Evolutionary conservation across 2,797 vertebrate genomes (phyloP), one percentile per base, ranked within the genome.

Genomic region (Adrianichthys oophorus): DNA sequence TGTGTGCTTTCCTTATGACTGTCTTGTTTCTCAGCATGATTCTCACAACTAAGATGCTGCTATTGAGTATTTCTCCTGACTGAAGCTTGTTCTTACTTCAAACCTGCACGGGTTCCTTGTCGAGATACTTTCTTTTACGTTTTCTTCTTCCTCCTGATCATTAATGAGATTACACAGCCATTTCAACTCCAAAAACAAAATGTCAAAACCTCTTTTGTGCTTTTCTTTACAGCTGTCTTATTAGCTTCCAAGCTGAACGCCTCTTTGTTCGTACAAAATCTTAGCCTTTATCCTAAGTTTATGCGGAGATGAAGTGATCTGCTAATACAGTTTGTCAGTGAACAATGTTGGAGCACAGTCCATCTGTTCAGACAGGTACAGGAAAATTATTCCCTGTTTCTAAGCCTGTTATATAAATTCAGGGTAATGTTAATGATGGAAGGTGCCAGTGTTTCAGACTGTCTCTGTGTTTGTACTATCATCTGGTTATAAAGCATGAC

Each of bases 11-110:
- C 51, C 58, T 57, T 77, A 64, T 59, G 62, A 59, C 45, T 56
- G 71, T 84, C 72, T 68, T 77, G 71, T 80, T 48, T 64, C 63
- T 82, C 65, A 47, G 55, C 53, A 23, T 65, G 59, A 76, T 79
- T 65, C 47, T 85, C 65, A 79, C 79, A 72, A 76, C 50, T 61
- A 66, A 74, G 68, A 76, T 63, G 51, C 62, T 48, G 48, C 45
- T 41, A 52, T 65, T 59, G 64, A 65, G 77, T 83, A 77, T 54
- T 87, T 85, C 85, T 79, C 81, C 74, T 84, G 79, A 79, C 90
- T 86, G 90, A 90, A 87, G 86, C 69, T 15, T 37, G 32, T 37
- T 10, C 32, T 47, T 47, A 18, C 16, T 13, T 90, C 86, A 89
- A 89, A 86, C 81, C 73, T 16, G 61, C 16, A 56, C 66, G 62